Evolutionary conservation across 2,113 vertebrate species (phyloP).

Genomic region (Datnioides undecimradiatus): DNA sequence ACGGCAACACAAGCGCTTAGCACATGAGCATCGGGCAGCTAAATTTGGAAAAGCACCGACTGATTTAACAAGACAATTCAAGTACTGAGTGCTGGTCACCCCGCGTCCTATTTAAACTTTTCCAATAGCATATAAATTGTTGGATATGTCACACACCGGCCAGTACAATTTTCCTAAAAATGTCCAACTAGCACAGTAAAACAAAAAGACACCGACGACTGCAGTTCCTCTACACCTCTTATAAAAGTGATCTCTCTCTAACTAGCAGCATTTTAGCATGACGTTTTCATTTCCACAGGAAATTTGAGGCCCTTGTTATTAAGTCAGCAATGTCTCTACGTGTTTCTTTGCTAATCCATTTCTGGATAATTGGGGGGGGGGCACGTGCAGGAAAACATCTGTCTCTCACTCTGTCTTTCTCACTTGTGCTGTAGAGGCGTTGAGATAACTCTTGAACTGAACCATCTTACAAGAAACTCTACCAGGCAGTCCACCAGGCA

Average conservation of each 20-base stretch:
- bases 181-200: background rate
- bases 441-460: no score
- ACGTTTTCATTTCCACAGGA: no score
- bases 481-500: background rate
- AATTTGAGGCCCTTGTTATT: background rate
- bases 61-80: background rate
- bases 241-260: background rate
- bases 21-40: background rate
- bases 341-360: background rate
- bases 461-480: background rate
- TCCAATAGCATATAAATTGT: background rate
- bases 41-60: background rate
- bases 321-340: background rate
- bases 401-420: no score
- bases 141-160: background rate
- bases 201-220: background rate
- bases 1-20: background rate
- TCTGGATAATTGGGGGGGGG: no score
- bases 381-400: no score
- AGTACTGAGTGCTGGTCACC: background rate
- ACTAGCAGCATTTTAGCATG: background rate
- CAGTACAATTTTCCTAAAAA: background rate
- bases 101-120: background rate
- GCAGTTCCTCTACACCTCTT: no score
- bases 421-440: background rate